Percentiles rank a stretch among this genome's conserved stretches.
phyloP scores from a whole-genome alignment of 2,888 invertebrate species.

The Spodoptera exigua region DNA sequence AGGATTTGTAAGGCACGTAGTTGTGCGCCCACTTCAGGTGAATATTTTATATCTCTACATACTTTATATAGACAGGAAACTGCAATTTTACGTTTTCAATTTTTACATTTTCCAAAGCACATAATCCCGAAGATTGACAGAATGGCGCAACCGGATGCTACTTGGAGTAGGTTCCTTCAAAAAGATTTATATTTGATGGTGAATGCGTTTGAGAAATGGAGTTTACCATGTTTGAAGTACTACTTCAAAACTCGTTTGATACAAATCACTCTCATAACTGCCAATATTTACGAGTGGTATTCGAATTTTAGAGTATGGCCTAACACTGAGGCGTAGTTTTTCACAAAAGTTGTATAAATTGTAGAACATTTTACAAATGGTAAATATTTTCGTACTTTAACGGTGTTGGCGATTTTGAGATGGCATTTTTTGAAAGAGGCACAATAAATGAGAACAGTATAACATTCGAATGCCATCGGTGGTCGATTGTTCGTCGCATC shows the following conservation, averaged over 20 bases:
- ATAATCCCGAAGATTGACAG: slow-evolving; percentile 55
- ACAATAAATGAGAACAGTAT: slow-evolving; percentile 39
- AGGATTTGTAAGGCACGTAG: slow-evolving; percentile 27
- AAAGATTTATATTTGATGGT: slow-evolving; percentile 56
- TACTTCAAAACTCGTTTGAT: slow-evolving; percentile 56
- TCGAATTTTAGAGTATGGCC: slow-evolving; percentile 19
- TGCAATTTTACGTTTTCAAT: slow-evolving; percentile 32
- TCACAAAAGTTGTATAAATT: slow-evolving; percentile 23
- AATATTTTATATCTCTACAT: slow-evolving; percentile 24
- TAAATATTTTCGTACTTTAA: slow-evolving; percentile 31
- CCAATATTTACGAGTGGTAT: slow-evolving; percentile 29
- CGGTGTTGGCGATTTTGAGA: slow-evolving; percentile 37
- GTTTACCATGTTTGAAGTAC: slow-evolving; percentile 39
- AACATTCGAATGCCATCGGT: slow-evolving; percentile 53
- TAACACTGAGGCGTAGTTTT: slow-evolving; percentile 3
- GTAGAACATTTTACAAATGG: slow-evolving; percentile 25
- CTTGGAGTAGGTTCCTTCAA: slow-evolving; percentile 36
- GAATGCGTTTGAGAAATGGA: slow-evolving; percentile 55
- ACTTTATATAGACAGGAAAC: slow-evolving; percentile 19
- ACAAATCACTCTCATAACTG: slow-evolving; percentile 50
- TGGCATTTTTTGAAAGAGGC: slow-evolving; percentile 41
- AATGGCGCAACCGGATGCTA: slow-evolving; percentile 42
- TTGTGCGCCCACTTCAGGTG: slow-evolving; percentile 15
- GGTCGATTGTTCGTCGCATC: slow-evolving; percentile 52
- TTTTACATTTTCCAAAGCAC: slow-evolving; percentile 36